Percentiles rank a stretch among this genome's conserved stretches.
These are phyloP conservation scores for Autographa pulchrina DNA, from an alignment of 2,888 invertebrate species.

Conservation along the genomic window DNA sequence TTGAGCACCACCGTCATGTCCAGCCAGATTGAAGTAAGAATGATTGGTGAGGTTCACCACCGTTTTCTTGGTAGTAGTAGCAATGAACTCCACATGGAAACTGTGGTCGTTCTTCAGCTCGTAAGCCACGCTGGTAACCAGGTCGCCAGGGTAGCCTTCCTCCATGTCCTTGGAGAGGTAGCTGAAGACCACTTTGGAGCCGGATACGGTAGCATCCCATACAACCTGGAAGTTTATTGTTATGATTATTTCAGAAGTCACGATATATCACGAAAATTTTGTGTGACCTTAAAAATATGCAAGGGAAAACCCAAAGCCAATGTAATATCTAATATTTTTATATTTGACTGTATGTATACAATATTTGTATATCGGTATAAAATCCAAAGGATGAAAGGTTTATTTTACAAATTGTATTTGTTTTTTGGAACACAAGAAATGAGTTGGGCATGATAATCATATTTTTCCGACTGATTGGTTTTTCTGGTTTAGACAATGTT, in stretches of 20 bases:
- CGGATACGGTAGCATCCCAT: constrained; percentile 91
- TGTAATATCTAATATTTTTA: too few relatives aligned
- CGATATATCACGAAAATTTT: too few relatives aligned
- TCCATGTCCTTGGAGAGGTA: constrained; percentile 94
- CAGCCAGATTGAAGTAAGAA: constrained; percentile 97
- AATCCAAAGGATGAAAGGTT: too few relatives aligned
- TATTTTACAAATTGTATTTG: too few relatives aligned
- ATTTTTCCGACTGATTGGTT: too few relatives aligned
- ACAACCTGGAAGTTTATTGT: constrained; percentile 80
- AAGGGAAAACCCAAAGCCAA: too few relatives aligned
- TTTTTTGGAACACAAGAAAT: too few relatives aligned
- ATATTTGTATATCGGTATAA: too few relatives aligned
- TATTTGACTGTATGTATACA: too few relatives aligned
- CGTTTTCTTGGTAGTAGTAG: constrained; percentile 93
- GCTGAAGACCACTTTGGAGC: constrained; percentile 91
- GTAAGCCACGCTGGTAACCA: constrained; percentile 92
- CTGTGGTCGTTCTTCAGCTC: constrained; percentile 92
- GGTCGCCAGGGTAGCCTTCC: constrained; percentile 96
- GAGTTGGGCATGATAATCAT: too few relatives aligned
- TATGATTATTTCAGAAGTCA: neutral
- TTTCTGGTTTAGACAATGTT: too few relatives aligned
- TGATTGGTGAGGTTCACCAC: constrained; percentile 97
- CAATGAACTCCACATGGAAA: constrained; percentile 92
- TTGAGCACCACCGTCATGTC: constrained; percentile 92
- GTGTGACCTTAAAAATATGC: too few relatives aligned